phyloP scores from a whole-genome alignment of 2,113 vertebrate species.

The Dipodomys merriami region DNA sequence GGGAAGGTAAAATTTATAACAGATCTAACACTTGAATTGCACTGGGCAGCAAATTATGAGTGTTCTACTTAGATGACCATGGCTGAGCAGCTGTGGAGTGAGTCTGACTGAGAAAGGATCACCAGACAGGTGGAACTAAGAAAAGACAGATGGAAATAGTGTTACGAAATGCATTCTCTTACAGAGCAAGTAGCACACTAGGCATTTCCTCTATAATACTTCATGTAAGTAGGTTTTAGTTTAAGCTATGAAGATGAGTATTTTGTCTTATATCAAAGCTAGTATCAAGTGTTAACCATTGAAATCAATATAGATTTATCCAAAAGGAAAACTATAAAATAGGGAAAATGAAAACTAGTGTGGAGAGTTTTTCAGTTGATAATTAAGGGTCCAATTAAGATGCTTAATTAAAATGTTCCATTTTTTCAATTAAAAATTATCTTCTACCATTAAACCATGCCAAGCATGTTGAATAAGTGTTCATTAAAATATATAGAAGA shows the following conservation, averaged over 20 bases:
- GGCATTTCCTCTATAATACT: background rate
- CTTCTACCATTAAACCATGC: background rate
- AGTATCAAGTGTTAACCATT: background rate
- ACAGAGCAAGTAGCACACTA: background rate
- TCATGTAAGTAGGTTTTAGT: background rate
- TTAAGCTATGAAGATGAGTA: background rate
- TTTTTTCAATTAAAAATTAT: background rate
- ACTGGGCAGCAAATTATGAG: background rate
- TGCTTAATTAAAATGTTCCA: background rate
- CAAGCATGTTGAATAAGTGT: background rate
- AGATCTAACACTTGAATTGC: background rate
- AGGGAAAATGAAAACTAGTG: background rate
- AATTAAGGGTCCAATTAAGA: background rate
- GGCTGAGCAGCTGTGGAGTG: too few relatives aligned
- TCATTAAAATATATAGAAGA: background rate
- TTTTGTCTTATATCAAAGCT: background rate
- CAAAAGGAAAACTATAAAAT: background rate
- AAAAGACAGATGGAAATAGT: background rate
- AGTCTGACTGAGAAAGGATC: fast-evolving
- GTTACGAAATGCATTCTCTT: background rate
- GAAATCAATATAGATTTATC: background rate
- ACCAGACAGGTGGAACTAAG: fast-evolving
- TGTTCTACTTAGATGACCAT: fast-evolving
- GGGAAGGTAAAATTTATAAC: background rate
- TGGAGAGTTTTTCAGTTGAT: background rate